Evolutionary conservation across 2,113 vertebrate species (phyloP).

Genomic region (Rhombomys opimus): DNA sequence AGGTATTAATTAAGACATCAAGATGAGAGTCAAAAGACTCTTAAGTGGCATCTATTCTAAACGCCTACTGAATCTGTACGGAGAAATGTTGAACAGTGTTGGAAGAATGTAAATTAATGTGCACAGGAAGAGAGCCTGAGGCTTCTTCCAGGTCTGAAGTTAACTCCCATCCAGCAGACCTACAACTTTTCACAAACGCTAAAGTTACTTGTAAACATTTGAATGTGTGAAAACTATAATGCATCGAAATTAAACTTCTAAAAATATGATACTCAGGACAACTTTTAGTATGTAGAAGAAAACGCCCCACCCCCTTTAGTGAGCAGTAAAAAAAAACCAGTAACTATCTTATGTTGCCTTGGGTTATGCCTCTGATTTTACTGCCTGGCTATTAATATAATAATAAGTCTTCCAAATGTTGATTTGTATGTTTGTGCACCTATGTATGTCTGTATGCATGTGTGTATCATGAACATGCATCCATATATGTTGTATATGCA

Average conservation of each 20-base stretch:
- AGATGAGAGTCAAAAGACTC: background rate
- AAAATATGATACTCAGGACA: background rate
- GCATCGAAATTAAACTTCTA: background rate
- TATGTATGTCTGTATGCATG: background rate
- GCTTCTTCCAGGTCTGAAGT: background rate
- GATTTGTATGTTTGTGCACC: background rate
- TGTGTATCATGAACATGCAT: background rate
- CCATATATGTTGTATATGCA: rapidly evolving
- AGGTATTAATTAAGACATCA: background rate
- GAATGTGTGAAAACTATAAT: background rate
- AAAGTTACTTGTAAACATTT: background rate
- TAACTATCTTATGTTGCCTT: background rate
- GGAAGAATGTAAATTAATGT: background rate
- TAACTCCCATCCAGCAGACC: background rate
- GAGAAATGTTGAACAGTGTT: background rate
- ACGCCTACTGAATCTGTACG: background rate
- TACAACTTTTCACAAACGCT: background rate
- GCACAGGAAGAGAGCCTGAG: background rate
- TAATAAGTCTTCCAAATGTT: conserved; percentile 11
- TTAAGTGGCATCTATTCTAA: background rate
- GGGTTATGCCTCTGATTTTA: background rate
- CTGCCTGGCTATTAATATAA: background rate
- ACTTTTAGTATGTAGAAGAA: background rate
- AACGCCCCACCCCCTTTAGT: background rate
- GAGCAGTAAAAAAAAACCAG: too few species aligned